Percentiles rank a stretch among this genome's conserved stretches.
Evolutionary conservation across 2,888 invertebrate species (phyloP).

Genomic region (Brenthis daphne): DNA sequence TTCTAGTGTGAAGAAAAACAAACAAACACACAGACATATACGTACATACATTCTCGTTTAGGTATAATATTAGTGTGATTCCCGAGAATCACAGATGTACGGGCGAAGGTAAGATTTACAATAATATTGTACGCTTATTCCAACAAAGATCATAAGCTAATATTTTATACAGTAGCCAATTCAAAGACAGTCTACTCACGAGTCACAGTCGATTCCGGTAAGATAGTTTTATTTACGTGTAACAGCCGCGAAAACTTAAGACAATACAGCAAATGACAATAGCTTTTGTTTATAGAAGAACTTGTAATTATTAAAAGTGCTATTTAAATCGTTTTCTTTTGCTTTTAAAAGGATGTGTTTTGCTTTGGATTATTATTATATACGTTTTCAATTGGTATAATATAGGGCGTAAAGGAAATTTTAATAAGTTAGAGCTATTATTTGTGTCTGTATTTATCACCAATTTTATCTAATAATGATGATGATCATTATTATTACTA

Average conservation of each 20-base stretch:
- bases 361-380: slow-evolving; percentile 20
- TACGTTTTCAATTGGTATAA: too few relatives aligned
- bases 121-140: too few relatives aligned
- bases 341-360: slow-evolving; percentile 33
- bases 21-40: too few relatives aligned
- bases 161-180: slow-evolving; percentile 4
- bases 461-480: too few relatives aligned
- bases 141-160: neutral
- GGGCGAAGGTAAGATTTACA: neutral
- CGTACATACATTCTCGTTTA: too few relatives aligned
- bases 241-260: slow-evolving; percentile 42
- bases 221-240: slow-evolving; percentile 41
- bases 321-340: slow-evolving; percentile 39
- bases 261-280: slow-evolving; percentile 41
- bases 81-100: neutral
- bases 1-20: too few relatives aligned
- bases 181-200: slow-evolving; percentile 13
- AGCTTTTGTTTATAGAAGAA: slow-evolving; percentile 38
- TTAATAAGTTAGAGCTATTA: too few relatives aligned
- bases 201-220: slow-evolving; percentile 20
- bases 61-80: too few relatives aligned
- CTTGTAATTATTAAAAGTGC: slow-evolving; percentile 42
- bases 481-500: too few relatives aligned
- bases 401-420: too few relatives aligned
- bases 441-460: too few relatives aligned